phyloP scores from a whole-genome alignment of 35 echinoderm and acorn worm species.

The Antedon bifida region DNA sequence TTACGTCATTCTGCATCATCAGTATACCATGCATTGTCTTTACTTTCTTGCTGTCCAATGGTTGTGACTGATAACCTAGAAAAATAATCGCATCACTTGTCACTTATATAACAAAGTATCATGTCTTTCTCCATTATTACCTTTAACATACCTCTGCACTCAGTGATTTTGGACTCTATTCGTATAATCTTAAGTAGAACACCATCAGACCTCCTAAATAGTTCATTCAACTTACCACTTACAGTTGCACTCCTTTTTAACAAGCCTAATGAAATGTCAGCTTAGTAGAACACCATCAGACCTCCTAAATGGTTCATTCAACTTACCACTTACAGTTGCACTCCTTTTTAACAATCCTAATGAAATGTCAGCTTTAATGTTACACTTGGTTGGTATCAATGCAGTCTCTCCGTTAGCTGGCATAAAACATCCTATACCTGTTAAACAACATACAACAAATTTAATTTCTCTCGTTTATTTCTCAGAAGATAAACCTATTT shows the following conservation, averaged over 20 bases:
- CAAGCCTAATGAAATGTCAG: constrained; percentile 61
- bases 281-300: too few species aligned
- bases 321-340: constrained; percentile 33
- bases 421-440: constrained; percentile 70
- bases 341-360: constrained; percentile 68
- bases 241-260: constrained; percentile 58
- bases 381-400: constrained; percentile 38
- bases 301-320: too few species aligned
- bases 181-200: too few species aligned
- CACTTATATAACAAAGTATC: too few species aligned
- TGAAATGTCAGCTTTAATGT: constrained; percentile 65
- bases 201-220: too few species aligned
- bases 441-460: background rate
- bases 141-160: too few species aligned
- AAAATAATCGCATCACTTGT: background rate
- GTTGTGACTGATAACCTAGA: constrained; percentile 1
- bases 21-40: constrained; percentile 72
- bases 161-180: too few species aligned
- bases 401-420: constrained; percentile 88
- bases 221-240: constrained; percentile 20
- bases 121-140: too few species aligned
- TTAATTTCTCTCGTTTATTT: too few species aligned
- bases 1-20: constrained; percentile 73
- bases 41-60: constrained; percentile 42
- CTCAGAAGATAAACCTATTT: too few species aligned